phyloP scores from a whole-genome alignment of 2,113 vertebrate genomes.

The Myodes glareolus region DNA sequence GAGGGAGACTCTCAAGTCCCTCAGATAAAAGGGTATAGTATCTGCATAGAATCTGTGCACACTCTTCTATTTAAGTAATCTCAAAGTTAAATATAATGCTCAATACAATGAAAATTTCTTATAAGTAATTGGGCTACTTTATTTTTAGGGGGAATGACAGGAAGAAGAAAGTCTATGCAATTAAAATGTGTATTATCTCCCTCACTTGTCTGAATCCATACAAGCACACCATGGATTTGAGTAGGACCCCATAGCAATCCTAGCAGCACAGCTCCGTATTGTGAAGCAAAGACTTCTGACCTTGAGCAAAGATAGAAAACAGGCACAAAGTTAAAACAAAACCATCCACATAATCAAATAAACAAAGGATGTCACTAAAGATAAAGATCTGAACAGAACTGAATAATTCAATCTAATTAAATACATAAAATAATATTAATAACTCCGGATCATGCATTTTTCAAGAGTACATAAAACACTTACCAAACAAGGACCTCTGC shows the following conservation, averaged over 20 bases:
- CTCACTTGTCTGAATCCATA: background rate
- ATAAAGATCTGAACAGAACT: background rate
- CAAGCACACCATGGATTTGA: background rate
- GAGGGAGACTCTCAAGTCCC: too few species aligned
- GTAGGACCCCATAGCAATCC: background rate
- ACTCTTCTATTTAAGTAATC: background rate
- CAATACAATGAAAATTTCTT: background rate
- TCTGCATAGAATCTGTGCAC: background rate
- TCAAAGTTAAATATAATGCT: background rate
- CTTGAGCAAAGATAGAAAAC: background rate
- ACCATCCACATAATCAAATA: background rate
- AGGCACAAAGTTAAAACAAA: conserved; percentile 14
- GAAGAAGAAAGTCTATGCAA: background rate
- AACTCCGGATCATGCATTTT: background rate
- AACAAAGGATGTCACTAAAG: background rate
- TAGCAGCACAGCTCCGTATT: background rate
- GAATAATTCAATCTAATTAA: background rate
- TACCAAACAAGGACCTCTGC: background rate
- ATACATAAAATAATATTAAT: background rate
- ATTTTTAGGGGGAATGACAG: background rate
- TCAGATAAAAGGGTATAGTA: too few species aligned
- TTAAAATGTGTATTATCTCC: background rate
- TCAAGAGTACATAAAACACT: background rate
- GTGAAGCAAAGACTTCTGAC: background rate
- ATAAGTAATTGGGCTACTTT: background rate